phyloP scores from a whole-genome alignment of 2,888 invertebrate genomes.

The Marronus borbonicus region DNA sequence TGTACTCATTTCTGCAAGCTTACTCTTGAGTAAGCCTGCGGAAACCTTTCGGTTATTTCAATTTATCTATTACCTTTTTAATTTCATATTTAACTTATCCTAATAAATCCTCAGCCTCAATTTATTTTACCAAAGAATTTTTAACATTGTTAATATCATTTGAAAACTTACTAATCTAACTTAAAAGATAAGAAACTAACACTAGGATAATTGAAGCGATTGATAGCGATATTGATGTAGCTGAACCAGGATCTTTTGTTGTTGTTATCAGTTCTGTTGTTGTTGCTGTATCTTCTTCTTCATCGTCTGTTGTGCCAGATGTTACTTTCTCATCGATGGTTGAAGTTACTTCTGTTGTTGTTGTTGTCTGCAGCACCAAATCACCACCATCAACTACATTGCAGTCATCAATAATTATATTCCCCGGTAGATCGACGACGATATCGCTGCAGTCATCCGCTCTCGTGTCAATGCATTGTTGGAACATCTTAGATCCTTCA shows the following conservation, averaged over 20 bases:
- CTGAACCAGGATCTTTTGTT: slow-evolving; percentile 6
- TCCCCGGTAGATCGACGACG: not conserved
- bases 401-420: slow-evolving; percentile 15
- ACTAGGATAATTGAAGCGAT: not conserved
- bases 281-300: not conserved
- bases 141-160: too few relatives aligned
- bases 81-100: too few relatives aligned
- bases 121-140: too few relatives aligned
- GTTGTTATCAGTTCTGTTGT: not conserved
- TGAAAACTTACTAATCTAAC: not conserved
- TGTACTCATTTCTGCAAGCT: too few relatives aligned
- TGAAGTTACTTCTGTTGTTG: not conserved
- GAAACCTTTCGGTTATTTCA: too few relatives aligned
- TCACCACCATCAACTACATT: not conserved
- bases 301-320: not conserved
- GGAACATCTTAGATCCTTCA: too few relatives aligned
- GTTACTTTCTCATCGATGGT: not conserved
- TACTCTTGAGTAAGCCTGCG: too few relatives aligned
- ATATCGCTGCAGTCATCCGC: not conserved
- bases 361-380: not conserved
- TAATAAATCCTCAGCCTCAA: too few relatives aligned
- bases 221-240: slow-evolving; percentile 16
- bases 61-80: too few relatives aligned
- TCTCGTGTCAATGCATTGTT: too few relatives aligned
- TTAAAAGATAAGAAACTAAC: not conserved